Base-by-base conservation (phyloP, 1,140 invertebrate genomes). In the Bombus balteatus region DNA sequence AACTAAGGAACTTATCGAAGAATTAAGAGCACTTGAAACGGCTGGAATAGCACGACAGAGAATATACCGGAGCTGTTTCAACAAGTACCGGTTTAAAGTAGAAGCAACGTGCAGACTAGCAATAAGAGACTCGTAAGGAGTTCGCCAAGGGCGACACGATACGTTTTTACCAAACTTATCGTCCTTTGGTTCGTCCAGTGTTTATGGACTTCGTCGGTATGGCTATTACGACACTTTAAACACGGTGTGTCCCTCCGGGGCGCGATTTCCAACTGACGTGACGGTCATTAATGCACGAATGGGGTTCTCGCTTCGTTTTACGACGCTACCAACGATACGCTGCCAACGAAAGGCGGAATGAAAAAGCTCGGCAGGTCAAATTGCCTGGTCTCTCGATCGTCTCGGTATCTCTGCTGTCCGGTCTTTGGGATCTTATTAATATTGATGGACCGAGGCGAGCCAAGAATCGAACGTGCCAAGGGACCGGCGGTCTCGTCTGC, bases 371-470 rank as follows among this genome's bases (percentile, higher is more conserved):
- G 74, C 81, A 80, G 68, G 59, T 70, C 79, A 91, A 91, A 91
- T 91, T 87, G 87, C 6, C 32, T 22, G 66, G n/a, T 34, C 65
- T 32, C 62, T 66, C 65, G 47, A 53, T 53, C 68, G 65, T 73
- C 79, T 65, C 59, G 57, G 12, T 62, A 43, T 86, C 62, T n/a
- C 68, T 47, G 62, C 39, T 70, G 83, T 77, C n/a, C 82, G 73
- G 73, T 83, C 47, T 4, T 53, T 81, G 74, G 68, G 76, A 88
- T 91, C 90, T 89, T 91, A 90, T 91, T 90, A 90, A 90, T 91
- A 91, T 91, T 90, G 90, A 91, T 91, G 89, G 86, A 86, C 83
- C 86, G 84, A 75, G 34, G 4, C 86, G 81, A 70, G 78, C 59
- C 68, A 84, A 89, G 74, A 88, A 18, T 81, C 87, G 89, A 62